Base-by-base conservation (phyloP, 2,113 vertebrate genomes). In the Bubo blakistoni region DNA sequence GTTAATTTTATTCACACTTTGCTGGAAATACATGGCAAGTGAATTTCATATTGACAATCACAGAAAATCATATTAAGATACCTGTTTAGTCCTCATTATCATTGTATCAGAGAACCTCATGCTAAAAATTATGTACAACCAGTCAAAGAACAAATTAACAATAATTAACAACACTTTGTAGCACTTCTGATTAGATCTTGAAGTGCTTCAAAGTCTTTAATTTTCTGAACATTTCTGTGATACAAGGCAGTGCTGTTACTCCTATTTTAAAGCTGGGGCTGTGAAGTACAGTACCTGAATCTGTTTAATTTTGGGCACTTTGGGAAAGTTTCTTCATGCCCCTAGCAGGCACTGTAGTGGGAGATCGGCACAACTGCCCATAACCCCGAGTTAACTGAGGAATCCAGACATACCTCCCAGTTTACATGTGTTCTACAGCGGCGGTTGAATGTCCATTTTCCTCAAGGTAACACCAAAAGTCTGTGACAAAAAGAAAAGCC, bases 151-250 rank as follows among this genome's bases (percentile, higher is more conserved):
- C 88, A 95, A 95, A 97, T 96, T 95, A 96, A 70, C 90, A 62
- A n/a, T 90, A 94, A 97, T 96, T 95, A 96, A 95, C 93, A 20
- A 72, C 92, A 94, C 90, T 92, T 82, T 65, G 90, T 76, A 95
- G 95, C 84, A 82, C 87, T 95, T 96, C 78, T 96, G 96, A 96
- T 96, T 90, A 94, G 70, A 95, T 96, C 92, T 96, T 81, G 57
- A 88, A 96, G 66, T 90, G 90, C 96, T 97, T 95, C 80, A 84
- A 73, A 95, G 90, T 84, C 92, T 92, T 93, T 70, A 57, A 92
- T 95, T 91, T 91, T 94, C 87, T 65, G 73, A 78, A 74, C 27
- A 16, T 76, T 90, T 87, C 71, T 91, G 66, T 12, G 54, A 32
- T 63, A 76, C 2, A 7, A 94, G 72, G 81, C 93, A 90, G 54